phyloP scores from a whole-genome alignment of 2,888 invertebrate genomes.

The Pachliopta kotzebuea region DNA sequence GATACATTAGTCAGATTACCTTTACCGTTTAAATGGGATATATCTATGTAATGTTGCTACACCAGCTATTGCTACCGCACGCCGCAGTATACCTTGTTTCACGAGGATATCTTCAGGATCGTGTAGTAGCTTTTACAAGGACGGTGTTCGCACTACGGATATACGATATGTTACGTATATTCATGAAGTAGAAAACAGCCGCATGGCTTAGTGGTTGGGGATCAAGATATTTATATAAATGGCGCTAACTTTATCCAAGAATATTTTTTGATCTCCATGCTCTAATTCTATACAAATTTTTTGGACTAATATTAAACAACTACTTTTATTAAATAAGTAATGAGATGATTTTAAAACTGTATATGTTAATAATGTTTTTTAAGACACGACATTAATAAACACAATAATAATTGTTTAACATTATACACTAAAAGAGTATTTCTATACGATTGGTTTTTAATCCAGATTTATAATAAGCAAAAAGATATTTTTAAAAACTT shows the following conservation, averaged over 20 bases:
- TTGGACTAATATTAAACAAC: no score
- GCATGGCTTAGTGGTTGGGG: not conserved
- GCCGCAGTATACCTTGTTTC: constrained; percentile 8
- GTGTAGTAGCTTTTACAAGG: constrained; percentile 8
- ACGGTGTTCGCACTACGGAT: constrained; percentile 2
- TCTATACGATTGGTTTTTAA: no score
- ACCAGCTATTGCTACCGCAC: not conserved
- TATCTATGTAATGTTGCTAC: not conserved
- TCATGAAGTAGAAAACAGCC: not conserved
- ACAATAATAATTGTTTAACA: no score
- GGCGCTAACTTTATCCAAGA: not conserved
- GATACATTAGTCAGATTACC: not conserved
- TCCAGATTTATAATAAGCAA: no score
- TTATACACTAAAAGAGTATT: no score
- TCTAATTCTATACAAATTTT: no score
- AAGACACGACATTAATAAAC: no score
- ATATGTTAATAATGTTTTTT: no score
- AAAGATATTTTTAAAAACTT: no score
- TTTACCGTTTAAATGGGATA: not conserved
- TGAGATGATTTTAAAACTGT: no score
- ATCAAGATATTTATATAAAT: no score
- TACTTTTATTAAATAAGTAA: no score
- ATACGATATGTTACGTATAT: not conserved
- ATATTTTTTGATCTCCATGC: not conserved
- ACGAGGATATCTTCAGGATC: constrained; percentile 11